Evolutionary conservation across 2,888 invertebrate species (phyloP).

Genomic region (Conchocele bisecta): DNA sequence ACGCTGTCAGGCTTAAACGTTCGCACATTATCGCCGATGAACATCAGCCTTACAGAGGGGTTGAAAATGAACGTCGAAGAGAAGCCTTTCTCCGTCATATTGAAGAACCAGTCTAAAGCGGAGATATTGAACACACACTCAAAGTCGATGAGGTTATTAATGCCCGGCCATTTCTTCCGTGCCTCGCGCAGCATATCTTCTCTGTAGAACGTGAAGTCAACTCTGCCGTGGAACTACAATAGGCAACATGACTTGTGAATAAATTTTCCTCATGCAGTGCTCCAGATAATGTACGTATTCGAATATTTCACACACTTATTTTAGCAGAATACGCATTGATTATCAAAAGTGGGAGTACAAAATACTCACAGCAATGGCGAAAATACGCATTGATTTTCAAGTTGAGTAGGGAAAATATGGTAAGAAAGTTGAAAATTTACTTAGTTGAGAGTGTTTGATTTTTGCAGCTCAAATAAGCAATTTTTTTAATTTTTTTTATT

Average conservation of each 20-base stretch:
- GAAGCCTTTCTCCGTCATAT: slow-evolving; percentile 86
- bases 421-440: too few species aligned
- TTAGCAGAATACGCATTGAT: too few species aligned
- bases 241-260: too few species aligned
- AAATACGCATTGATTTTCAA: too few species aligned
- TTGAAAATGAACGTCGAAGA: slow-evolving; percentile 94
- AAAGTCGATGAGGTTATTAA: slow-evolving; percentile 77
- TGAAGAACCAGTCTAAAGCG: slow-evolving; percentile 81
- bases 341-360: too few species aligned
- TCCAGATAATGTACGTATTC: too few species aligned
- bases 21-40: slow-evolving; percentile 95
- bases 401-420: too few species aligned
- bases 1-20: slow-evolving; percentile 98
- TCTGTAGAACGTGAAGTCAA: slow-evolving; percentile 93
- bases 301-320: too few species aligned
- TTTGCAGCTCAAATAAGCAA: too few species aligned
- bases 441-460: too few species aligned
- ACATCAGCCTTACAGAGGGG: slow-evolving; percentile 91
- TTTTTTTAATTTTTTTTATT: too few species aligned
- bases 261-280: neutral
- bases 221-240: slow-evolving; percentile 92
- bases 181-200: slow-evolving; percentile 86
- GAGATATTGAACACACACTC: slow-evolving; percentile 80
- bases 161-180: slow-evolving; percentile 28
- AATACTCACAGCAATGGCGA: too few species aligned